Evolutionary conservation across 2,113 vertebrate genomes (phyloP).

Genomic region (Oreotrochilus melanogaster): DNA sequence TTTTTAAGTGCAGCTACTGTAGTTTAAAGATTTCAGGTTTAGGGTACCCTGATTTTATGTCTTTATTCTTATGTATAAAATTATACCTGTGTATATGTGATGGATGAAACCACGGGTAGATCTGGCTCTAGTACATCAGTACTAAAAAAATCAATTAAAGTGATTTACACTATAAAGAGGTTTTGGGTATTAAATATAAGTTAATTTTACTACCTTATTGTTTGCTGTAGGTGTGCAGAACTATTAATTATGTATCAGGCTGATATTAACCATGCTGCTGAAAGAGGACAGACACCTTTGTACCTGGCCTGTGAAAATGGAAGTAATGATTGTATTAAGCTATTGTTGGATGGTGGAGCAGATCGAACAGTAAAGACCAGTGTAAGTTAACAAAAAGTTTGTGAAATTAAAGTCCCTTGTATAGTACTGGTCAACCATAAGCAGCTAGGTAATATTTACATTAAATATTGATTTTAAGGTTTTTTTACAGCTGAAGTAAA

Average conservation of each 20-base stretch:
- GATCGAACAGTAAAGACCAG: constrained; percentile 80
- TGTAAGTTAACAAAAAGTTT: constrained; percentile 77
- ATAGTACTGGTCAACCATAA: not conserved
- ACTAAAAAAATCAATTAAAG: not conserved
- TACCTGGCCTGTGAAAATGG: constrained; percentile 89
- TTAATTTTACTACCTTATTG: constrained; percentile 5
- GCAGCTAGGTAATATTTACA: not conserved
- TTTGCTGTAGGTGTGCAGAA: constrained; percentile 87
- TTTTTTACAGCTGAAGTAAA: not conserved
- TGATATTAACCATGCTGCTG: constrained; percentile 83
- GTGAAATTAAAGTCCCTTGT: not conserved
- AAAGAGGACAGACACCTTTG: constrained; percentile 87
- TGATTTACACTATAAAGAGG: not conserved
- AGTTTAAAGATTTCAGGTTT: not conserved
- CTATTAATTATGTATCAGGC: constrained; percentile 85
- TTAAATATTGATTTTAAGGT: not conserved
- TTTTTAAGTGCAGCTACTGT: not conserved
- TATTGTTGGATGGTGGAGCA: constrained; percentile 85
- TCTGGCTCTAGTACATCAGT: not conserved
- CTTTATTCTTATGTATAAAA: not conserved
- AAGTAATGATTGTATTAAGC: constrained; percentile 82
- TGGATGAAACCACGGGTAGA: not conserved
- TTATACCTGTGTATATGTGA: not conserved
- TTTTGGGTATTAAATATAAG: not conserved
- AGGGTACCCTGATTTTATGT: not conserved